These are phyloP conservation scores for Tiliacea aurago DNA, from an alignment of 2,888 invertebrate genomes.

Conservation along the genomic window DNA sequence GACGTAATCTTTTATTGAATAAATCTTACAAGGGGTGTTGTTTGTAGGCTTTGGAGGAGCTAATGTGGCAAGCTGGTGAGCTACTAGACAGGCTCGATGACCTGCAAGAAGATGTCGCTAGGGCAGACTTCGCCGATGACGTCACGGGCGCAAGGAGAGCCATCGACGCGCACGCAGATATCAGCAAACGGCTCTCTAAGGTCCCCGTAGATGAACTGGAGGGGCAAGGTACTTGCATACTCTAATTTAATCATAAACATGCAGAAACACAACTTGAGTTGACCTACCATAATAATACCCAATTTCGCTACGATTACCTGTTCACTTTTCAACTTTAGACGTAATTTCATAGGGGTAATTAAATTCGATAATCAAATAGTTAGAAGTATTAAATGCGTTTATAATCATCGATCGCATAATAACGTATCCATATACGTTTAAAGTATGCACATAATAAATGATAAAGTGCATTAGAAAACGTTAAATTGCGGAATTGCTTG, in stretches of 20 bases:
- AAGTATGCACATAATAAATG: constrained; percentile 56
- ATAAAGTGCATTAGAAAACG: constrained; percentile 68
- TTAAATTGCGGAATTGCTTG: constrained; percentile 66
- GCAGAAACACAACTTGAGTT: not conserved
- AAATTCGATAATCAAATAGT: constrained; percentile 35
- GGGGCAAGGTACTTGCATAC: constrained; percentile 93
- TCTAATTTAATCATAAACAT: constrained; percentile 5
- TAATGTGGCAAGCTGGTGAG: constrained; percentile 98
- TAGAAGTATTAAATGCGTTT: constrained; percentile 50
- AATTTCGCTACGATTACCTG: constrained; percentile 30
- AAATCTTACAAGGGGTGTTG: constrained; percentile 5
- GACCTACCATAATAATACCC: not conserved
- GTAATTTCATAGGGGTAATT: constrained; percentile 41
- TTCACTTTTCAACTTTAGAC: constrained; percentile 74
- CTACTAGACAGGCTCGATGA: constrained; percentile 97
- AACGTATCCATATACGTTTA: constrained; percentile 41
- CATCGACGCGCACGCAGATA: constrained; percentile 97
- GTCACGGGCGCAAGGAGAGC: constrained; percentile 97
- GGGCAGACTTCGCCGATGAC: constrained; percentile 98
- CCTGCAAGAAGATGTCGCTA: constrained; percentile 97
- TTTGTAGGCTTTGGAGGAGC: constrained; percentile 95
- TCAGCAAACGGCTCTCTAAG: constrained; percentile 98
- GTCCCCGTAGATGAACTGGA: constrained; percentile 98
- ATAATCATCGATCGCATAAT: constrained; percentile 52
- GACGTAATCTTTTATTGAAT: not conserved